These are phyloP conservation scores for Mimachlamys varia DNA, from an alignment of 2,888 invertebrate species.

Conservation along the genomic window DNA sequence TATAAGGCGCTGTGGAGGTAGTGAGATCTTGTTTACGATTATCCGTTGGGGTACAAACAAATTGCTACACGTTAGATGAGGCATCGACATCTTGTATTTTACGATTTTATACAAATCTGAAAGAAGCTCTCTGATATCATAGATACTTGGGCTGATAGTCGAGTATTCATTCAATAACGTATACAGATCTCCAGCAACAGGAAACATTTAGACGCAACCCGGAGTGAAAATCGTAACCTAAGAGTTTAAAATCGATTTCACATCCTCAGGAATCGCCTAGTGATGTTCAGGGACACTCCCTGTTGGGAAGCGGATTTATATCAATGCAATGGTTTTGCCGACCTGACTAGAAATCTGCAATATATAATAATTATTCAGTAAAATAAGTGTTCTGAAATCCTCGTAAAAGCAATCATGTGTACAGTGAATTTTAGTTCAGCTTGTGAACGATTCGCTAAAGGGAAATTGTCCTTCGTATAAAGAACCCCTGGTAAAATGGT, in stretches of 20 bases:
- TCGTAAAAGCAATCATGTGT: too few species aligned
- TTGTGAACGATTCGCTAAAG: too few species aligned
- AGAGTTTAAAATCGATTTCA: background rate
- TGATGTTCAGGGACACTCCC: background rate
- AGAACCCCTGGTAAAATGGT: too few species aligned
- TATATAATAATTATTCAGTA: too few species aligned
- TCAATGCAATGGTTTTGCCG: background rate
- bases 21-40: background rate
- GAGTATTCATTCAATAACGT: background rate
- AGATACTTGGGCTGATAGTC: background rate
- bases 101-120: background rate
- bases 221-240: background rate
- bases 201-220: slow-evolving; percentile 1
- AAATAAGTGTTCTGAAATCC: too few species aligned
- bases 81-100: background rate
- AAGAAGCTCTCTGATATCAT: background rate
- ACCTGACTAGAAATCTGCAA: too few species aligned
- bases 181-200: background rate
- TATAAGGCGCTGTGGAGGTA: background rate
- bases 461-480: too few species aligned
- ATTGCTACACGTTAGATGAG: background rate
- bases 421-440: too few species aligned
- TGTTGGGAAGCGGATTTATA: background rate
- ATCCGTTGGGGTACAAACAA: background rate
- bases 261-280: background rate